A percentile compares a stretch with the other conserved stretches of the same genome.
Conservation (phyloP, 2,888 invertebrate species). For the Chaetogeoica ovagalla region DNA sequence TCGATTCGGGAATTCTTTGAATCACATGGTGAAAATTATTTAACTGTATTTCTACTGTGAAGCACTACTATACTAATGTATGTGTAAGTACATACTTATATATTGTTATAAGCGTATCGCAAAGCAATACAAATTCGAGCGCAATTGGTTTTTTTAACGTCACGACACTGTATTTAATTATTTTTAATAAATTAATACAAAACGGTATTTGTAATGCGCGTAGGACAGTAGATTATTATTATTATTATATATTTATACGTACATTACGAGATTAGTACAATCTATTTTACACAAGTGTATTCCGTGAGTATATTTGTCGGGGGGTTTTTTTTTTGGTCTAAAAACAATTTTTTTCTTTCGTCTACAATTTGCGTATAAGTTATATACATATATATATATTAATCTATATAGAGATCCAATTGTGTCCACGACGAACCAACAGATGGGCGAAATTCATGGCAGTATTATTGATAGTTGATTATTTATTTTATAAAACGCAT, state of each 20-base stretch:
- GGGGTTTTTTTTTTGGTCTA: not conserved
- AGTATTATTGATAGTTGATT: too few species aligned
- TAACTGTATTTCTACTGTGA: slow-evolving; percentile 15
- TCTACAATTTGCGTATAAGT: too few species aligned
- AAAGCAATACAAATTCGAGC: not conserved
- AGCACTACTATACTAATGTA: too few species aligned
- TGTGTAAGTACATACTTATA: not conserved
- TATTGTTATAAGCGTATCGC: not conserved
- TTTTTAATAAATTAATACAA: slow-evolving; percentile 8
- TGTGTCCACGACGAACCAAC: not conserved
- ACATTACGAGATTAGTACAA: too few species aligned
- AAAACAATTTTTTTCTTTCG: not conserved
- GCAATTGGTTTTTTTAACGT: slow-evolving; percentile 7
- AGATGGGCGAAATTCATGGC: not conserved
- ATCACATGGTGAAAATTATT: not conserved
- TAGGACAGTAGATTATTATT: not conserved
- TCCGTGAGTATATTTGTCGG: not conserved
- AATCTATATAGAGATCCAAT: not conserved
- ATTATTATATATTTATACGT: not conserved
- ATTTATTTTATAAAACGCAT: not conserved
- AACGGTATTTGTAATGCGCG: not conserved
- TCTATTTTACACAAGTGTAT: not conserved
- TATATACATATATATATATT: not conserved
- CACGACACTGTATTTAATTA: not conserved
- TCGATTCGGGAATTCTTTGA: slow-evolving; percentile 21